Base-by-base conservation (phyloP, 2,797 vertebrate species). In the Xerus rutilus region DNA sequence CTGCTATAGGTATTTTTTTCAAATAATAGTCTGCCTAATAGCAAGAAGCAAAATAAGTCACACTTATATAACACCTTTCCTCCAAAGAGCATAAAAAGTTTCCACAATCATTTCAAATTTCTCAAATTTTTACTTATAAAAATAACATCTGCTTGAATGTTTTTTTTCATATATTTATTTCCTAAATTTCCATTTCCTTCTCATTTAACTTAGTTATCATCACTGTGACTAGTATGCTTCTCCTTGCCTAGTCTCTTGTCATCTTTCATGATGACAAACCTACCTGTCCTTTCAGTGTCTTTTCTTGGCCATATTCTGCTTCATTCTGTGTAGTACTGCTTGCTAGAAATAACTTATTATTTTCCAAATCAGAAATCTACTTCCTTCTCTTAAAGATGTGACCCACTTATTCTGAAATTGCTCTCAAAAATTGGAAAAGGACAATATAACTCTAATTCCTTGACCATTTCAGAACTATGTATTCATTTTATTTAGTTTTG, bases 21-120 rank as follows among this genome's bases (percentile, higher is more conserved):
- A 85, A 91, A 32, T 86, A 83, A 89, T 79, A 89, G 59, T 91
- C 45, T 92, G 28, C 35, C 52, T 81, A 39, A 90, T 84, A 59
- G 70, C 25, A 97, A 87, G 59, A 94, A 95, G 32, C 74, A 92
- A 89, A 97, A 77, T 86, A 95, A 95, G 47, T 86, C 79, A 94
- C 39, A 93, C 49, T 96, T 97, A 94, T 45, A 57, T 95, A 93
- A 89, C 49, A 93, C 49, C 12, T 86, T 93, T 97, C 49, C 69
- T 78, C 28, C 30, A 77, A 82, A 83, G 49, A 83, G 17, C 35
- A 83, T 67, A 82, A 77, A 81, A 92, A 21, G 7, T 57, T 49
- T 86, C 18, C 12, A 91, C 30, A 94, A 49, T 94, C 89, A 94
- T 86, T 95, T 93, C 70, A 62, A 43, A 88, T 93, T 96, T 95